phyloP scores from a whole-genome alignment of 2,797 vertebrate genomes.

The Crypturellus tataupa region DNA sequence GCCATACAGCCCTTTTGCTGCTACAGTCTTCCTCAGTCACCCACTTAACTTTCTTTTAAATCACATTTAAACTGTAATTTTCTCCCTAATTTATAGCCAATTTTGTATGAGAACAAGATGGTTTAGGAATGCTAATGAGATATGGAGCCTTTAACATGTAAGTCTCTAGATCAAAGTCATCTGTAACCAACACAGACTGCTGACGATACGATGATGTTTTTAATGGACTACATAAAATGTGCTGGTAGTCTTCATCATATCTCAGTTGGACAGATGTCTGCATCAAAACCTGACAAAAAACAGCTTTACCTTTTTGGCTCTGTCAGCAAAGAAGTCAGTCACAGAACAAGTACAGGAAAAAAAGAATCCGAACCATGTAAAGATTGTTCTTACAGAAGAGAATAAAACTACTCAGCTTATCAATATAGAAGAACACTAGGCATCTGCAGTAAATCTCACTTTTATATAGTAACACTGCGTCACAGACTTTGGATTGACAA shows the following conservation, averaged over 20 bases:
- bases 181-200: background rate
- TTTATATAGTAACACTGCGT: background rate
- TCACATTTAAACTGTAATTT: constrained; percentile 58
- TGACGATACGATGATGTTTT: background rate
- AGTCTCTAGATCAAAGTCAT: constrained; percentile 33
- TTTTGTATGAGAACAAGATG: constrained; percentile 42
- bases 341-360: background rate
- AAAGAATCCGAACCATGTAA: background rate
- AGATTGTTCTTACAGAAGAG: background rate
- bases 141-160: background rate
- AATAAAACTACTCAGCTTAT: background rate
- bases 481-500: background rate
- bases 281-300: background rate
- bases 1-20: constrained; percentile 2
- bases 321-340: background rate
- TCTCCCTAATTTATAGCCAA: constrained; percentile 53
- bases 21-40: background rate
- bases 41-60: constrained; percentile 61
- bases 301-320: background rate
- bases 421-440: background rate
- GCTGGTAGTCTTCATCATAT: background rate
- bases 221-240: background rate
- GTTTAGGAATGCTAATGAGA: constrained; percentile 44
- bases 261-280: background rate
- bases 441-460: background rate